Evolutionary conservation across 2,888 invertebrate species (phyloP), one percentile per base, ranked within the genome.

Genomic region (Panorpa germanica): DNA sequence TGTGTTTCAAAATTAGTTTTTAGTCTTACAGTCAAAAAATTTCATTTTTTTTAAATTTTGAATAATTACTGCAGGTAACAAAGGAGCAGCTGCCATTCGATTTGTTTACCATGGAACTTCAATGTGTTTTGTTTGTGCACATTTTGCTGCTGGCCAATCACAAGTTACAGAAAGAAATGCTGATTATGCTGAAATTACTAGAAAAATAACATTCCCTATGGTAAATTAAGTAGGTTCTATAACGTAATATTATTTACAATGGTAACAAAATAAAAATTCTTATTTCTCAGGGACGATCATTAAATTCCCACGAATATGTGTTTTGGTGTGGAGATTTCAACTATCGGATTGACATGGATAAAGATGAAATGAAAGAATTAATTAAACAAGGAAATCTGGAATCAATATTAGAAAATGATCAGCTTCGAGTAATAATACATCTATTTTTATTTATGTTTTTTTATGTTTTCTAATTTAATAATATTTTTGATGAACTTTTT

Each of bases 261-360:
- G 8, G 17, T 18, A 24, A n/a, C 6, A 7, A 24, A 7, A 24
- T 10, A 24, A 24, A 24, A 24, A 7, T 7, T 10, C 8, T 10
- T 31, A n/a, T n/a, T n/a, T n/a, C n/a, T n/a, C 43, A 65, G 64
- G 90, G 88, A 7, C 65, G 90, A 35, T 80, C 82, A 1, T 57
- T 96, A 5, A 82, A 85, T 50, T 83, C 90, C 2, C 96, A 98
- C 49, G 98, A 99, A 56, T 95, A 91, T 51, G 76, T 98, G 2
- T 95, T 98, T 55, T 99, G 96, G 96, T 90, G 95, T 52, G 98
- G 98, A 1, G 98, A 98, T 58, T 98, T 98, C 52, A 98, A 99
- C 53, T 99, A 98, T 49, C 71, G 98, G 33, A 76, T 98, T 34
- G 93, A 96, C 50, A 71, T 96, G 67, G 80, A 85, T 39, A 88